Evolutionary conservation across 1,140 invertebrate species (phyloP).

Genomic region (Pseudomyrmex flavicornis): DNA sequence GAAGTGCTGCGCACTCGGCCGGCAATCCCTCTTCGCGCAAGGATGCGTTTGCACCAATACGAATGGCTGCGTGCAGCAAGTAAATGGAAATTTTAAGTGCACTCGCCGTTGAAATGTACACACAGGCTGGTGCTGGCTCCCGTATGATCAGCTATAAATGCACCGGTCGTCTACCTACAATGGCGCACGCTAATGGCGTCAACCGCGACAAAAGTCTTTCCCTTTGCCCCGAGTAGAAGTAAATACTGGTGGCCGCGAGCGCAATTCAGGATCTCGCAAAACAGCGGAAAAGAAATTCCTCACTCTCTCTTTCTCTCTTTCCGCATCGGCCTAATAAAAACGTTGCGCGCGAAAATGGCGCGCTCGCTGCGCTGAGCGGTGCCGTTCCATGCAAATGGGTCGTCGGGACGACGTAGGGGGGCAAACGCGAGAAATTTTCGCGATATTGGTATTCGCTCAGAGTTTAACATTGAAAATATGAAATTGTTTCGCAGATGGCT

Average conservation of each 20-base stretch:
- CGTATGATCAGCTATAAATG: conserved; percentile 59
- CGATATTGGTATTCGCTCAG: conserved; percentile 48
- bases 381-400: conserved; percentile 51
- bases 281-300: conserved; percentile 45
- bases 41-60: conserved; percentile 62
- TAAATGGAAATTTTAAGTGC: conserved; percentile 78
- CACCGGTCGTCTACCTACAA: conserved; percentile 29
- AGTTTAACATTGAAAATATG: conserved; percentile 36
- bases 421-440: conserved; percentile 61
- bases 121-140: conserved; percentile 32
- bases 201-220: conserved; percentile 58
- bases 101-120: conserved; percentile 58
- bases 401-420: conserved; percentile 17
- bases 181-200: conserved; percentile 52
- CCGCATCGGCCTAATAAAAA: conserved; percentile 54
- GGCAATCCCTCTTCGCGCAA: conserved; percentile 18
- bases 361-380: too few relatives aligned
- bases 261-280: conserved; percentile 46
- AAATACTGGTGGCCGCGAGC: neutral
- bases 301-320: neutral
- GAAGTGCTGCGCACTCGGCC: neutral
- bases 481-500: conserved; percentile 45
- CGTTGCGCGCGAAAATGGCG: conserved; percentile 46
- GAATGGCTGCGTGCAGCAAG: conserved; percentile 61
- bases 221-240: neutral